These are phyloP conservation scores for Proterorhinus semilunaris DNA, from an alignment of 2,113 vertebrate genomes.

Conservation along the genomic window DNA sequence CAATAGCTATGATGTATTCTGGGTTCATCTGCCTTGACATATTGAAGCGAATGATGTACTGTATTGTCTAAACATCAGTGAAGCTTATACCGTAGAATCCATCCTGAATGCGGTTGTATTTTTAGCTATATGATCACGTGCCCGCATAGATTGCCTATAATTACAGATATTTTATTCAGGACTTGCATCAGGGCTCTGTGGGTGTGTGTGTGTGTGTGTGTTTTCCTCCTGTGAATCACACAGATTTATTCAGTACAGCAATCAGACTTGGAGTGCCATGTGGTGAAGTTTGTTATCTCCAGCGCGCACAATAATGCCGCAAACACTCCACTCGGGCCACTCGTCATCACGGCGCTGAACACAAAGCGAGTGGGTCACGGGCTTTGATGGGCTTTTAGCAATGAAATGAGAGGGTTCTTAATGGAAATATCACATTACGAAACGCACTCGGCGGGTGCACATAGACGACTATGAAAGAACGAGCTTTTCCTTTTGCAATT, in stretches of 20 bases:
- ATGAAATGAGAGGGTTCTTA: background rate
- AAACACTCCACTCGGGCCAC: background rate
- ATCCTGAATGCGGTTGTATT: background rate
- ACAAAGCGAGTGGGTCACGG: background rate
- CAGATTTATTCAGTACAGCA: conserved; percentile 2
- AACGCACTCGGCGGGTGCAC: background rate
- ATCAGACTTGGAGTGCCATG: conserved; percentile 11
- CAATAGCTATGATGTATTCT: too few relatives aligned
- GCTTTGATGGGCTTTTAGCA: conserved; percentile 1
- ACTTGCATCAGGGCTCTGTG: background rate
- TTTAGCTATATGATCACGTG: too few relatives aligned
- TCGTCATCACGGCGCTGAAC: background rate
- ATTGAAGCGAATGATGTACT: too few relatives aligned
- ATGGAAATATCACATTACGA: background rate
- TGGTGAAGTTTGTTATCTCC: conserved; percentile 20
- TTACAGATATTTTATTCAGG: too few relatives aligned
- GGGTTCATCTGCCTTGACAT: too few relatives aligned
- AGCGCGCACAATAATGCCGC: background rate
- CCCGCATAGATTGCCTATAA: background rate
- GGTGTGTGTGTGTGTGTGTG: conserved; percentile 1
- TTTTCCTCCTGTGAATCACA: conserved; percentile 3
- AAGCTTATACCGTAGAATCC: background rate
- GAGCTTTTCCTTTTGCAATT: too few relatives aligned
- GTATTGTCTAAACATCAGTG: background rate
- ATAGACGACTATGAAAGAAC: too few relatives aligned